These are phyloP conservation scores for Bos taurus DNA, from an alignment of 2,113 vertebrate genomes.

Conservation along the genomic window DNA sequence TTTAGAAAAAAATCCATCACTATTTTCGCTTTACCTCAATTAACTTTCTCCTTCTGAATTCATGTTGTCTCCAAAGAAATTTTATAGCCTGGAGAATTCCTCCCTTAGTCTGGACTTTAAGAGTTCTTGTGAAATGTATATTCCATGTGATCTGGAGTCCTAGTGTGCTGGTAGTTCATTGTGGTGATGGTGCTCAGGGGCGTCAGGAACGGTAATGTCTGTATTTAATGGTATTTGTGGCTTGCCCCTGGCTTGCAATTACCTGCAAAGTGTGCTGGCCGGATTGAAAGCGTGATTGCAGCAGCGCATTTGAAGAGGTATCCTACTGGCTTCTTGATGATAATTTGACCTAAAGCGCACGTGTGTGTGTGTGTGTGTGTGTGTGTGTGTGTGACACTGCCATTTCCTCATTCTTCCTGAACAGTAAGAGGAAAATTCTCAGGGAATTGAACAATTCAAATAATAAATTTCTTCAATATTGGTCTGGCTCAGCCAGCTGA, in stretches of 20 bases:
- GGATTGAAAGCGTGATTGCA: slow-evolving; percentile 58
- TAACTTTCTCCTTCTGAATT: slow-evolving; percentile 51
- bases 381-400: not conserved
- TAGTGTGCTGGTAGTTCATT: slow-evolving; percentile 42
- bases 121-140: slow-evolving; percentile 31
- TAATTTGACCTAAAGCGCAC: slow-evolving; percentile 49
- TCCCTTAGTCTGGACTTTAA: slow-evolving; percentile 13
- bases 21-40: slow-evolving; percentile 55
- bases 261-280: slow-evolving; percentile 56
- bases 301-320: slow-evolving; percentile 44
- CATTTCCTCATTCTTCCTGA: slow-evolving; percentile 9
- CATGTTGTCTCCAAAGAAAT: slow-evolving; percentile 31
- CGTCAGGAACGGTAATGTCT: slow-evolving; percentile 46
- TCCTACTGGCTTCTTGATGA: slow-evolving; percentile 59
- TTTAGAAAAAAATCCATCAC: slow-evolving; percentile 14
- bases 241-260: slow-evolving; percentile 66
- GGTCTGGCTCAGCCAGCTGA: not conserved
- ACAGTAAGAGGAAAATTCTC: slow-evolving; percentile 24
- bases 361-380: not conserved
- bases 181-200: slow-evolving; percentile 36
- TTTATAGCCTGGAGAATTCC: not conserved
- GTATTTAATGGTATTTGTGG: slow-evolving; percentile 63
- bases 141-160: not conserved
- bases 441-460: slow-evolving; percentile 16
- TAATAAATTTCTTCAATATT: slow-evolving; percentile 38